Evolutionary conservation across 2,888 invertebrate species (phyloP), one percentile per base, ranked within the genome.

Genomic region (Amphipoea oculea): DNA sequence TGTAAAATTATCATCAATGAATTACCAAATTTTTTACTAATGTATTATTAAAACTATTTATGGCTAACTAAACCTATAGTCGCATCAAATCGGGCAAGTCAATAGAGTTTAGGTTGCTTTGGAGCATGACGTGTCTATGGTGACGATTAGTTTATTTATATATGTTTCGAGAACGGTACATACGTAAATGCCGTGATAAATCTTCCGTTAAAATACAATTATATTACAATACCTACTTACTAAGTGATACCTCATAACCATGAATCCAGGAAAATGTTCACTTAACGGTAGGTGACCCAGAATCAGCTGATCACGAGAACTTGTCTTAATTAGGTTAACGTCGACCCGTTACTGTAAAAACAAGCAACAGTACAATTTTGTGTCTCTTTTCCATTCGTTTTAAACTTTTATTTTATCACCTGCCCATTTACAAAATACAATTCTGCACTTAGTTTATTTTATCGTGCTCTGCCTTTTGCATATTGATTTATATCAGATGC

Each of bases 221-320:
- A 78, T 76, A 69, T 60, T 73, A 68, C 63, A 63, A n/a, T 78
- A 51, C 29, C 5, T 63, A 62, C 60, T 63, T 63, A 62, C 60
- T 63, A 40, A 57, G 48, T 78, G 73, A 76, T 67, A 77, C 73
- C 65, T 79, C 60, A 65, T 63, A 82, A 72, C 75, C 76, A 79
- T 79, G 75, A 63, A 85, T 88, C 86, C 89, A 86, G 88, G 90
- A 91, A 90, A 90, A 89, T 82, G 74, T 82, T 75, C 77, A 79
- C 71, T 85, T 84, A 88, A 88, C 85, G 78, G 85, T 83, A 79
- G 73, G 67, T 88, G 90, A 91, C 89, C 89, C 81, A 90, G 86
- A 89, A 90, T 74, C 87, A 84, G 85, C 80, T 89, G 91, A 85
- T 84, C 83, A 76, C 86, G 66, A 88, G 88, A 89, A 88, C 88